Conservation (phyloP, 2,113 vertebrate species). For the Strix uralensis region DNA sequence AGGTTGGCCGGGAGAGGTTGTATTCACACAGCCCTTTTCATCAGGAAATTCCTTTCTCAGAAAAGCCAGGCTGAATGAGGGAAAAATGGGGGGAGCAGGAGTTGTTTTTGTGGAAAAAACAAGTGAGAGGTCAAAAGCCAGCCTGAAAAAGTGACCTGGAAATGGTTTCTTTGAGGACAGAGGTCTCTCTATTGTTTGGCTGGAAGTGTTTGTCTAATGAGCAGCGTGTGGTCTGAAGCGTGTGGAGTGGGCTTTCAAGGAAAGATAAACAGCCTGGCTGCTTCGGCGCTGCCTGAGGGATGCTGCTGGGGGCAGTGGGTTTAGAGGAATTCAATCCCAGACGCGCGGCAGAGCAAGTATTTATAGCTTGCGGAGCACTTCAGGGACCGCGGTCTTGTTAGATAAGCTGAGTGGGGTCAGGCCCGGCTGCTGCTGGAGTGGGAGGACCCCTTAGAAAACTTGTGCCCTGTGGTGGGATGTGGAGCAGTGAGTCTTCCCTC, state of each 20-base stretch:
- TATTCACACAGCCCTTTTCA: constrained; percentile 38
- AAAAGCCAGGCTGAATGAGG: constrained; percentile 50
- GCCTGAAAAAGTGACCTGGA: constrained; percentile 64
- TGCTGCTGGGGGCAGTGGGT: constrained; percentile 34
- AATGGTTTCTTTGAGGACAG: constrained; percentile 68
- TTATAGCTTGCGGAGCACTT: constrained; percentile 21
- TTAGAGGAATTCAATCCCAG: constrained; percentile 29
- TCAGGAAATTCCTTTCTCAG: constrained; percentile 79
- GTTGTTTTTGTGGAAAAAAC: constrained; percentile 79
- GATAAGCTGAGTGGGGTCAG: constrained; percentile 52
- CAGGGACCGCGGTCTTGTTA: neutral
- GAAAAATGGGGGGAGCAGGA: constrained; percentile 17
- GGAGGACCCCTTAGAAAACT: constrained; percentile 8
- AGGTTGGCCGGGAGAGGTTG: constrained; percentile 43
- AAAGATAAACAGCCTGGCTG: constrained; percentile 58
- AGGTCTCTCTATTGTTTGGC: constrained; percentile 68
- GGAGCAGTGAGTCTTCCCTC: constrained; percentile 6
- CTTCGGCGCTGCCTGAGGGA: neutral
- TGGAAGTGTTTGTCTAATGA: constrained; percentile 29
- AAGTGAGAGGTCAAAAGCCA: constrained; percentile 61
- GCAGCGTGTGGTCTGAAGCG: constrained; percentile 59
- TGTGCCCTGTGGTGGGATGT: constrained; percentile 11
- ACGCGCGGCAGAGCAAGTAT: neutral
- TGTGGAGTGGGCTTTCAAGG: constrained; percentile 72
- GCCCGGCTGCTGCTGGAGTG: neutral